Percentiles rank a stretch among this genome's conserved stretches.
Evolutionary conservation across 2,113 vertebrate genomes (phyloP).

Genomic region (Drymodes brunneopygia): DNA sequence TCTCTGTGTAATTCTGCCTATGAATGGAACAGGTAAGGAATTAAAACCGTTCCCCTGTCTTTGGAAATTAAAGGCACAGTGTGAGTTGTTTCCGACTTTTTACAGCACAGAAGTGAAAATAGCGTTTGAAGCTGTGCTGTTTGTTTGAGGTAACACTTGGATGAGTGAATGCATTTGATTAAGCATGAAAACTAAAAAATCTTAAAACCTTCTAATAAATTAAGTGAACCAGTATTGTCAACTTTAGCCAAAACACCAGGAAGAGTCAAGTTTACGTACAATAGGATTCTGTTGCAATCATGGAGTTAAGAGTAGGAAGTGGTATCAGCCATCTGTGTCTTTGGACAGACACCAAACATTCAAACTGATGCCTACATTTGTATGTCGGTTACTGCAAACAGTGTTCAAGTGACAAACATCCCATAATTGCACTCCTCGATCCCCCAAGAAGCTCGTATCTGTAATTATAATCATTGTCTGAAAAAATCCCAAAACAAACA

Average conservation of each 20-base stretch:
- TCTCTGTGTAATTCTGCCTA: neutral
- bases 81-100: neutral
- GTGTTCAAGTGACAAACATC: neutral
- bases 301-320: neutral
- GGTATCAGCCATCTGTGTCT: neutral
- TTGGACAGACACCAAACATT: neutral
- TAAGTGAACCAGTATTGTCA: neutral
- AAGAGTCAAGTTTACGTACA: neutral
- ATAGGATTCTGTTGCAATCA: neutral
- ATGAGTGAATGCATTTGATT: neutral
- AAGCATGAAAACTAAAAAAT: neutral
- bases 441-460: neutral
- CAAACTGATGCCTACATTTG: neutral
- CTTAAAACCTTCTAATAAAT: neutral
- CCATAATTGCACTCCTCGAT: neutral
- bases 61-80: neutral
- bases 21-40: neutral
- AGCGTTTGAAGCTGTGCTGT: neutral
- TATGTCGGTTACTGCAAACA: neutral
- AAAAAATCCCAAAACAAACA: neutral
- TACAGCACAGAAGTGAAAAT: neutral
- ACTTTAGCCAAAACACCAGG: neutral
- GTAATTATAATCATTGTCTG: slow-evolving; percentile 3
- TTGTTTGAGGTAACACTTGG: neutral
- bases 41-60: neutral